A percentile compares a stretch with the other conserved stretches of the same genome.
Evolutionary conservation across 2,113 vertebrate genomes (phyloP).

Genomic region (Caretta caretta): DNA sequence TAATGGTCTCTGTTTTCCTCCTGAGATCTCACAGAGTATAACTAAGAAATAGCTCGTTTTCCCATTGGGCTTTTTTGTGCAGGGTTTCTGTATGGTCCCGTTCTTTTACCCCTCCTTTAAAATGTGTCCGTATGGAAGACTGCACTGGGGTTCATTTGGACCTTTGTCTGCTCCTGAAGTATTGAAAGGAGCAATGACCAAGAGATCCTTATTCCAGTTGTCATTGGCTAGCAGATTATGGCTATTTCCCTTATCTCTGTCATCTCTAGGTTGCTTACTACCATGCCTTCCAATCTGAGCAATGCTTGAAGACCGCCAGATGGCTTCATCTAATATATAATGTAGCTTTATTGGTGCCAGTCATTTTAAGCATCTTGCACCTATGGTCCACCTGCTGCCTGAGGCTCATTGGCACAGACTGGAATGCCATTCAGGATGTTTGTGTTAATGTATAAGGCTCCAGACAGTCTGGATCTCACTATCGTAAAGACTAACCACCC

Average conservation of each 20-base stretch:
- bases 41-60: not conserved
- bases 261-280: not conserved
- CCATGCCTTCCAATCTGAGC: not conserved
- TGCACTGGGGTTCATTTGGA: not conserved
- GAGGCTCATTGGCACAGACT: not conserved
- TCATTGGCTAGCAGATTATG: not conserved
- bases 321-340: not conserved
- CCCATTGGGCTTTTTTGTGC: not conserved
- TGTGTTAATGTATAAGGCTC: not conserved
- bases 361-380: not conserved
- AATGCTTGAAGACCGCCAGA: not conserved
- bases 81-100: not conserved
- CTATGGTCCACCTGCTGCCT: not conserved
- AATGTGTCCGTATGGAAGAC: not conserved
- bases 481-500: not conserved
- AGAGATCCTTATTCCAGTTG: not conserved
- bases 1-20: no score
- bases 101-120: not conserved
- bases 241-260: not conserved
- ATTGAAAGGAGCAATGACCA: not conserved
- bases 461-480: not conserved
- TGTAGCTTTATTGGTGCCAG: not conserved
- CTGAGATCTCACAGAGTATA: no score
- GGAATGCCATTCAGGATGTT: not conserved
- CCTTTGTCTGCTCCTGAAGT: not conserved